Evolutionary conservation across 2,888 invertebrate genomes (phyloP).

Genomic region (Creontiades dilutus): DNA sequence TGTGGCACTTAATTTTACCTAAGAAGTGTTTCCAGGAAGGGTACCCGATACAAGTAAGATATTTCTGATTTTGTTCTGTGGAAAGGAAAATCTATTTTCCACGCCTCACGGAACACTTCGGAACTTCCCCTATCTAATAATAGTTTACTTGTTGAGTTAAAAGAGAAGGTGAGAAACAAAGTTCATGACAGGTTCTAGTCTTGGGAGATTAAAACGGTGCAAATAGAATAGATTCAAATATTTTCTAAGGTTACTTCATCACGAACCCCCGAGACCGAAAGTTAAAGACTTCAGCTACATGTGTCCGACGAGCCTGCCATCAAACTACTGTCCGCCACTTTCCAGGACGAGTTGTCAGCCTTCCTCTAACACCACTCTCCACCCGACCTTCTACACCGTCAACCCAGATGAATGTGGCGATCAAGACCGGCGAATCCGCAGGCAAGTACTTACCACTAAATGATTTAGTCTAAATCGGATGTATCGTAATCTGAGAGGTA

Average conservation of each 20-base stretch:
- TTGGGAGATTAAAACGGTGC: not conserved
- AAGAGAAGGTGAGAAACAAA: not conserved
- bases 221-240: not conserved
- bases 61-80: no score
- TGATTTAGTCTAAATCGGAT: no score
- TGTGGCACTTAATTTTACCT: no score
- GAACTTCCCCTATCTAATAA: no score
- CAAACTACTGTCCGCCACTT: not conserved
- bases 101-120: no score
- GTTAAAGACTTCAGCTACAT: slow-evolving; percentile 5
- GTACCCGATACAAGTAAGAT: no score
- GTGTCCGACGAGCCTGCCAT: not conserved
- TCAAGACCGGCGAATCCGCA: not conserved
- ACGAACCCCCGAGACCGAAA: not conserved
- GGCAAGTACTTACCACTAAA: no score
- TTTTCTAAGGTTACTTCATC: slow-evolving; percentile 15
- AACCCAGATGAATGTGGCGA: not conserved
- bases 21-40: no score
- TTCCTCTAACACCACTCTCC: not conserved
- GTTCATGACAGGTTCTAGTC: not conserved
- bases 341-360: not conserved
- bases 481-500: not conserved
- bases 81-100: no score
- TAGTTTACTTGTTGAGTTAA: no score
- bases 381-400: slow-evolving; percentile 19